A percentile compares a stretch with the other conserved stretches of the same genome.
Conservation (phyloP, 2,888 invertebrate genomes). For the Synanthedon tipuliformis region DNA sequence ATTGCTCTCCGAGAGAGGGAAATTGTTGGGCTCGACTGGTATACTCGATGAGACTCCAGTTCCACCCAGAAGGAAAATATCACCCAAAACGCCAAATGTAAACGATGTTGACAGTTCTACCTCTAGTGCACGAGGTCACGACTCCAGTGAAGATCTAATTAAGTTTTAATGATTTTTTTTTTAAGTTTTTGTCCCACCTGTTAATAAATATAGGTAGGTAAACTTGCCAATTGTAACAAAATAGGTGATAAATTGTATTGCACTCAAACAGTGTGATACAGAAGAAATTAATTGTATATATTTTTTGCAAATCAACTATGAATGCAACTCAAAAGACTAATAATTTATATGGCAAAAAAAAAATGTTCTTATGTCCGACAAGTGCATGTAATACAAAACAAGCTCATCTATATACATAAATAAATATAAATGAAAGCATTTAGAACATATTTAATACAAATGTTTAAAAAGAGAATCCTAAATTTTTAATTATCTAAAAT, state of each 20-base stretch:
- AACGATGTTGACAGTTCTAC: conserved; percentile 5
- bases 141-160: conserved; percentile 50
- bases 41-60: conserved; percentile 47
- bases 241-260: not conserved
- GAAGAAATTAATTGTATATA: too few relatives aligned
- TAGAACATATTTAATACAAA: too few relatives aligned
- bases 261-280: too few relatives aligned
- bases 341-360: too few relatives aligned
- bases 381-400: too few relatives aligned
- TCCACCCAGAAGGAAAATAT: conserved; percentile 51
- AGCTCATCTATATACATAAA: too few relatives aligned
- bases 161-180: conserved; percentile 31
- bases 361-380: too few relatives aligned
- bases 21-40: conserved; percentile 33
- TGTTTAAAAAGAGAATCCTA: too few relatives aligned
- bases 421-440: too few relatives aligned
- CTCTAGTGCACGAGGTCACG: conserved; percentile 13
- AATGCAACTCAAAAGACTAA: too few relatives aligned
- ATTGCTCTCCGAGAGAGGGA: conserved; percentile 35
- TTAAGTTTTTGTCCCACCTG: conserved; percentile 6
- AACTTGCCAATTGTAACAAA: not conserved
- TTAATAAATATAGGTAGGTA: not conserved
- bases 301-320: too few relatives aligned
- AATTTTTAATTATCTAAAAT: too few relatives aligned
- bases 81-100: conserved; percentile 27